phyloP scores from a whole-genome alignment of 1,140 invertebrate genomes.

The Cyphomyrmex costatus region DNA sequence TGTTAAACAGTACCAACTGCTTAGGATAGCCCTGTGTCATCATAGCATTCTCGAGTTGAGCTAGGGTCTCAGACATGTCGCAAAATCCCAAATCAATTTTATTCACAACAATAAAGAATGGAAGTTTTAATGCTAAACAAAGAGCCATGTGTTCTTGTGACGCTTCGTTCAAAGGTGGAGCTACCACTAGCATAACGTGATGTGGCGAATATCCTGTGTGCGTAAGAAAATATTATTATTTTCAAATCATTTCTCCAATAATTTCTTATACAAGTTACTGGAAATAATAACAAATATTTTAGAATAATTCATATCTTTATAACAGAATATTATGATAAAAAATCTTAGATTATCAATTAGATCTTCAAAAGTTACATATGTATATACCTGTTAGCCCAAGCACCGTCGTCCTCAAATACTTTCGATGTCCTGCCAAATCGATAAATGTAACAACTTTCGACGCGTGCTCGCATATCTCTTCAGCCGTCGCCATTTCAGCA shows the following conservation, averaged over 20 bases:
- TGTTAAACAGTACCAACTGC: constrained; percentile 90
- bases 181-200: constrained; percentile 96
- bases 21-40: constrained; percentile 89
- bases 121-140: constrained; percentile 94
- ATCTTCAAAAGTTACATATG: constrained; percentile 52
- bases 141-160: constrained; percentile 94
- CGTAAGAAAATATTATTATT: background rate
- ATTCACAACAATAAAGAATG: constrained; percentile 96
- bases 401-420: constrained; percentile 98
- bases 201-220: constrained; percentile 95
- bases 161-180: constrained; percentile 84
- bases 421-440: constrained; percentile 98
- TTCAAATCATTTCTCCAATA: background rate
- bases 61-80: constrained; percentile 86
- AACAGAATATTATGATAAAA: background rate
- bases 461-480: constrained; percentile 97
- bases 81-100: constrained; percentile 93
- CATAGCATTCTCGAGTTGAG: constrained; percentile 89
- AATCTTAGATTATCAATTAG: background rate
- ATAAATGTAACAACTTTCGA: constrained; percentile 97
- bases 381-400: constrained; percentile 92
- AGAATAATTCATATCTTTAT: background rate
- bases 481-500: constrained; percentile 95
- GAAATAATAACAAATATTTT: background rate
- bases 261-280: background rate